Percentiles rank a stretch among this genome's conserved stretches.
Evolutionary conservation across 2,888 invertebrate species (phyloP).

Genomic region (Glaucopsyche alexis): DNA sequence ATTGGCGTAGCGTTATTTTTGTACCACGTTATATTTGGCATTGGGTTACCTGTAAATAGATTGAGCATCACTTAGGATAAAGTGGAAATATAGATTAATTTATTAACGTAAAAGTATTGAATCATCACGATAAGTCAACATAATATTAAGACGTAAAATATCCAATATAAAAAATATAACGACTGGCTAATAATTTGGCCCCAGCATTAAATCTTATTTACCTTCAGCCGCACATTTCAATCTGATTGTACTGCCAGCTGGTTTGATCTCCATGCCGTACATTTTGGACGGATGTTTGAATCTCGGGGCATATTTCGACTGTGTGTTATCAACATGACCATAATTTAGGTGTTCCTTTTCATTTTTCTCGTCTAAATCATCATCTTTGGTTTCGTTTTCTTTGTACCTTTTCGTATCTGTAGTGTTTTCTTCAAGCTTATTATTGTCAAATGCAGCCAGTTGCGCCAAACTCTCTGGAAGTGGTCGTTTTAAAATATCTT

Average conservation of each 20-base stretch:
- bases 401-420: constrained; percentile 46
- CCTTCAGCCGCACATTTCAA: constrained; percentile 86
- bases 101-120: too few relatives aligned
- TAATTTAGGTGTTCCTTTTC: constrained; percentile 65
- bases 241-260: constrained; percentile 87
- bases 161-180: too few relatives aligned
- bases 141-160: too few relatives aligned
- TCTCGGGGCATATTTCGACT: constrained; percentile 60
- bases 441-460: constrained; percentile 51
- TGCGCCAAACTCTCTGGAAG: constrained; percentile 62
- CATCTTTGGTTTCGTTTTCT: constrained; percentile 54
- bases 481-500: constrained; percentile 32
- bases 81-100: neutral
- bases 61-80: neutral
- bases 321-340: constrained; percentile 64
- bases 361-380: constrained; percentile 52
- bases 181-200: neutral
- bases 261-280: constrained; percentile 80
- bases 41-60: constrained; percentile 44
- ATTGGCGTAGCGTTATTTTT: constrained; percentile 85
- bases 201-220: constrained; percentile 40
- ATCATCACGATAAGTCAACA: too few relatives aligned
- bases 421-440: constrained; percentile 46
- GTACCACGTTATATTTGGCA: constrained; percentile 92
- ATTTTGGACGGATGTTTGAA: constrained; percentile 67